Evolutionary conservation across 2,113 vertebrate species (phyloP), one percentile per base, ranked within the genome.

Genomic region (Neogale vison): DNA sequence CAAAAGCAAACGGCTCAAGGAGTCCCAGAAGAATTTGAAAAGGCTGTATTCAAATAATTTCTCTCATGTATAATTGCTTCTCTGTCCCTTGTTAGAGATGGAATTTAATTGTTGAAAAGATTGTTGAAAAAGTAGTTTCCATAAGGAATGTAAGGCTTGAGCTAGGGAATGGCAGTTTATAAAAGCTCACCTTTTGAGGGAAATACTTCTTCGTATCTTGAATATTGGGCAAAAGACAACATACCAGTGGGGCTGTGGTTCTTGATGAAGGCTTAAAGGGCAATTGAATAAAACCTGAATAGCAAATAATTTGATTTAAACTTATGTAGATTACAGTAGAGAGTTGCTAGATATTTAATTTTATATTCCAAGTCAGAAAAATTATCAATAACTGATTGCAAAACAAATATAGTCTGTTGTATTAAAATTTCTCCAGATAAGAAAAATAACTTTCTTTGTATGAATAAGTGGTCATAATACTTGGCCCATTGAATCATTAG

Each of bases 381-480:
- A 77, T 39, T 36, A 63, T 29, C 63, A 85, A 23, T 76, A 82
- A 96, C 34, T 29, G 90, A 50, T 55, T 71, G 31, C 34, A 89
- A 36, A 89, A 57, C 67, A 91, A 93, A 77, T 96, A 85, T 26
- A 57, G 42, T 76, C 50, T 88, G 14, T 50, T 72, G 1, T 61
- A 79, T 79, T 97, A 79, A 76, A 61, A n/a, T 83, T 92, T 96
- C 61, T 79, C n/a, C 72, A 93, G 90, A 67, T 93, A 39, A 69
- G 36, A 74, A 87, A 63, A 65, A 23, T 29, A 81, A 31, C 9
- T 84, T 83, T 23, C 36, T 71, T 88, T 90, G 59, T 45, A 29
- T 17, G 42, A 86, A 74, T 63, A 59, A 85, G 47, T 90, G 20
- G 84, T 92, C 50, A 9, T 18, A 87, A 23, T 47, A 50, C 26